phyloP scores from a whole-genome alignment of 1,140 invertebrate species.

The Leptopilina boulardi region DNA sequence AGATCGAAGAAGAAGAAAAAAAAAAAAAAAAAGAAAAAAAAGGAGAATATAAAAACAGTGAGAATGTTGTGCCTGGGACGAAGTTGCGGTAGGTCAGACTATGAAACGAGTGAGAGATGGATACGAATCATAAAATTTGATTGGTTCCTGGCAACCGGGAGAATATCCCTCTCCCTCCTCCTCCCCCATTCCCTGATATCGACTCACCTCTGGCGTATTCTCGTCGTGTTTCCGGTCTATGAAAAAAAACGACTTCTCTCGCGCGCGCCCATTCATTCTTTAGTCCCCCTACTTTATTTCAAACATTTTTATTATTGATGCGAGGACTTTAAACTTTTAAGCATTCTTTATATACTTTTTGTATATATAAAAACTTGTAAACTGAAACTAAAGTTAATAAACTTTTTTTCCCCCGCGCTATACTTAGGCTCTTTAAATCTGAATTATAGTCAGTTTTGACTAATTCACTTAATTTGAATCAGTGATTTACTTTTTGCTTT shows the following conservation, averaged over 20 bases:
- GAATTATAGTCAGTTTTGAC: too few species aligned
- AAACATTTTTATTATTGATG: conserved; percentile 46
- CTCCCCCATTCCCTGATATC: too few species aligned
- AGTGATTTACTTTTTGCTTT: too few species aligned
- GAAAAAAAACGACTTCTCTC: conserved; percentile 49
- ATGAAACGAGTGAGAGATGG: conserved; percentile 64
- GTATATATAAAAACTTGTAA: too few species aligned
- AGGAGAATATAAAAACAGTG: conserved; percentile 49
- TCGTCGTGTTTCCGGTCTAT: conserved; percentile 61
- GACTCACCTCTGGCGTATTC: conserved; percentile 65
- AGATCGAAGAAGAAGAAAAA: conserved; percentile 36
- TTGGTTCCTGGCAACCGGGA: conserved; percentile 61
- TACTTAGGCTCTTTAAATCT: too few species aligned
- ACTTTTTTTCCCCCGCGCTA: background rate
- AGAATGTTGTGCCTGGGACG: conserved; percentile 49
- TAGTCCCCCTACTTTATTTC: conserved; percentile 51
- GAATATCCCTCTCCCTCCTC: conserved; percentile 53
- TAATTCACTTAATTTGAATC: too few species aligned
- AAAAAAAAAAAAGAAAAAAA: conserved; percentile 41
- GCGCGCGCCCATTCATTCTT: conserved; percentile 52
- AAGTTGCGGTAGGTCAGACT: conserved; percentile 68
- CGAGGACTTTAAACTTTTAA: background rate
- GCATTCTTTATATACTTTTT: background rate
- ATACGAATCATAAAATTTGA: conserved; percentile 75
- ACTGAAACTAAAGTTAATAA: background rate